Evolutionary conservation across 2,888 invertebrate species (phyloP).

Genomic region (Scaeva pyrastri): DNA sequence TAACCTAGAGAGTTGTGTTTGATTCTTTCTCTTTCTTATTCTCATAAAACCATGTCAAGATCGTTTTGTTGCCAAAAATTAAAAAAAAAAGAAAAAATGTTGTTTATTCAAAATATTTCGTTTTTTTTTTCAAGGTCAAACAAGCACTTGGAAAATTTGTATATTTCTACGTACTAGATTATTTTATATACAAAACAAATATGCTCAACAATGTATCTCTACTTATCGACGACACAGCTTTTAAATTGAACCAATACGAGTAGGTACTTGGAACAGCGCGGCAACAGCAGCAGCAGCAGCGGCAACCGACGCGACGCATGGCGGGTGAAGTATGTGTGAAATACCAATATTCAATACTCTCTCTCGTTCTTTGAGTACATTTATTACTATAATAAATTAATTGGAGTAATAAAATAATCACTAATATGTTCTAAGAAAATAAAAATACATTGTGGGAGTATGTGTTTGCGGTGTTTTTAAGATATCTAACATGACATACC

Average conservation of each 20-base stretch:
- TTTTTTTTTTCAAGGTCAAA: constrained; percentile 65
- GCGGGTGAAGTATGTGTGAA: no score
- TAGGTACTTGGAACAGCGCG: no score
- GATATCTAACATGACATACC: background rate
- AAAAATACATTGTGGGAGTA: background rate
- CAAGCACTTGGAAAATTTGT: constrained; percentile 57
- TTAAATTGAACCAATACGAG: constrained; percentile 37
- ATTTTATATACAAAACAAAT: background rate
- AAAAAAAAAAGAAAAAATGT: constrained; percentile 29
- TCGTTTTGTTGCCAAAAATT: constrained; percentile 68
- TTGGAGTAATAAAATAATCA: background rate
- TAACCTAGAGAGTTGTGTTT: constrained; percentile 65
- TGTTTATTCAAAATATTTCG: constrained; percentile 39
- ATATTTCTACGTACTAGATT: constrained; percentile 6
- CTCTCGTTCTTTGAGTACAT: constrained; percentile 17
- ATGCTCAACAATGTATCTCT: no score
- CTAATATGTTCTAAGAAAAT: background rate
- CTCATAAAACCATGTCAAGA: constrained; percentile 68
- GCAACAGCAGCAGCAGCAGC: no score
- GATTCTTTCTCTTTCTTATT: constrained; percentile 11
- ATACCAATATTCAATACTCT: background rate
- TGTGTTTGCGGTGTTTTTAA: background rate
- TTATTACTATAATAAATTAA: constrained; percentile 38
- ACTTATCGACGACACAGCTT: background rate
- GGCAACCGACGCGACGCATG: no score